These are phyloP conservation scores for Drosophila pseudoobscura DNA, from an alignment of 1,140 invertebrate species.

Conservation along the genomic window DNA sequence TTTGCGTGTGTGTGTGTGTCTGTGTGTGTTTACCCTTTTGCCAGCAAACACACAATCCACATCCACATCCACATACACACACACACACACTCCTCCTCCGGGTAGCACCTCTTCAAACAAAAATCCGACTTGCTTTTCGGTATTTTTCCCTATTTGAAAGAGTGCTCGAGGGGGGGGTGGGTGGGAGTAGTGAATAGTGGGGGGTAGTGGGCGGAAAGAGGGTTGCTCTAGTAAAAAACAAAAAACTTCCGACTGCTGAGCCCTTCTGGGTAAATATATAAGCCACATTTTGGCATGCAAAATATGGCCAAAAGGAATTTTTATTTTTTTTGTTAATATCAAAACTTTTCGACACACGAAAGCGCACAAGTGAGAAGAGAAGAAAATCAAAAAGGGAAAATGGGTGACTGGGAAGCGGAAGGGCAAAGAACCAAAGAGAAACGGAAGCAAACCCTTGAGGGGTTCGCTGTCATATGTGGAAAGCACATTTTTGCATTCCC, in stretches of 20 bases:
- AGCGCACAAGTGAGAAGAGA: conserved; percentile 2
- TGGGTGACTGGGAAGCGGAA: background rate
- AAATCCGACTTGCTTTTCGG: conserved; percentile 57
- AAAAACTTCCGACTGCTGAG: conserved; percentile 27
- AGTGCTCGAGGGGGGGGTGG: background rate
- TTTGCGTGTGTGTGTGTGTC: conserved; percentile 35
- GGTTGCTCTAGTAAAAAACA: conserved; percentile 42
- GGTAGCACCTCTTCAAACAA: conserved; percentile 61
- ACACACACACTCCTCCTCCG: no score
- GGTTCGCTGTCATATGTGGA: no score
- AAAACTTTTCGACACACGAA: conserved; percentile 35
- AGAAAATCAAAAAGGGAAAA: no score
- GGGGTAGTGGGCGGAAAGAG: no score
- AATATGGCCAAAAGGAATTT: conserved; percentile 68
- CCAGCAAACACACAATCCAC: conserved; percentile 10
- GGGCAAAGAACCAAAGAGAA: background rate
- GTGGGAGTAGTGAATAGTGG: conserved; percentile 1
- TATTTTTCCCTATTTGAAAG: conserved; percentile 25
- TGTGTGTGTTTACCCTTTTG: conserved; percentile 45
- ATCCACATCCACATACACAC: background rate
- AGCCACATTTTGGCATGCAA: conserved; percentile 68
- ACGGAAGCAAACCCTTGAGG: no score
- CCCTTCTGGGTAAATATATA: conserved; percentile 48
- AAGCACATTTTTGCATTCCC: no score
- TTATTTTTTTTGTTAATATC: conserved; percentile 33